Evolutionary conservation across 2,888 invertebrate species (phyloP), one percentile per base, ranked within the genome.

Genomic region (Pristionchus entomophagus): DNA sequence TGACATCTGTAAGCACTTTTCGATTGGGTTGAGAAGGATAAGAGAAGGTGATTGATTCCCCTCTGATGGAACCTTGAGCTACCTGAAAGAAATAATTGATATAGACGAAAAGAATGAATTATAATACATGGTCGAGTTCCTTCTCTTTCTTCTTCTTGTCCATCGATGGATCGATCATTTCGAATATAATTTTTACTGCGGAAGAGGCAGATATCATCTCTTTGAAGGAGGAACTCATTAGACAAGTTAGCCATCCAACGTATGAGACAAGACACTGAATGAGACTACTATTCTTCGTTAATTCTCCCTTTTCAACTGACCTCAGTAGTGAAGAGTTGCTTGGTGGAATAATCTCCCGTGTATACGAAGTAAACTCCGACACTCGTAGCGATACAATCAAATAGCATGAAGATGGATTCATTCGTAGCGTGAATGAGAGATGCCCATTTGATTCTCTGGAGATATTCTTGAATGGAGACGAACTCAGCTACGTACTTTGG

Each of bases 381-480:
- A 77, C 77, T 77, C 29, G 77, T 77, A 49, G 77, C 49, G 4
- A 77, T 49, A 26, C 32, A 77, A 77, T 77, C 45, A 35, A 77
- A 49, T 49, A 77, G 14, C 77, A 77, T 77, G 49, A 49, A 45
- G 12, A 49, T 49, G 5, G 77, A 77, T 26, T 77, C 77, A 77
- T 77, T 77, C 22, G 49, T 49, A 14, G 41, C 77, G n/a, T 77
- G 77, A 26, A 49, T 49, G 14, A 77, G 6, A 22, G 77, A 77
- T 17, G n/a, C 29, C 45, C 77, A 77, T 77, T 49, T 77, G 6
- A 77, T n/a, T 69, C 38, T 69, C 65, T 69, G 65, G 26, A 69
- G 38, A 17, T 19, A 22, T 17, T 38, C 8, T 29, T 32, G 38
- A 38, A 38, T 12, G 8, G n/a, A n/a, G 26, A 26, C 6, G 10